These are phyloP conservation scores for Agrilus biguttatus DNA, from an alignment of 2,888 invertebrate genomes.

Conservation along the genomic window DNA sequence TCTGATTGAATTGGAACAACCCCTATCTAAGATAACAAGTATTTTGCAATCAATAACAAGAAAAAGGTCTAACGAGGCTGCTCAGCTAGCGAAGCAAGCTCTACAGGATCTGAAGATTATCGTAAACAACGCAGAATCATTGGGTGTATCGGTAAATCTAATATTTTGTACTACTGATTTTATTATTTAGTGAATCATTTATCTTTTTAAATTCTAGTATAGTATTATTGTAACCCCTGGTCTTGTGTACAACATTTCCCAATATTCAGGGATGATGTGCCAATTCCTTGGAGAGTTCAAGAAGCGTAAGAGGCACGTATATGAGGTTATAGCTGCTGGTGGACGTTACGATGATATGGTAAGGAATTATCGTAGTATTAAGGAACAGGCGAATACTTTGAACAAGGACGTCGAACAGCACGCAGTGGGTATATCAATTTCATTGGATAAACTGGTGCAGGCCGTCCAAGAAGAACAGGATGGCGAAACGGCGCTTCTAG, in stretches of 20 bases:
- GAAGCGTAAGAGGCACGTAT: slow-evolving; percentile 36
- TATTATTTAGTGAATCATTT: neutral
- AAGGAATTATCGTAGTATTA: slow-evolving; percentile 46
- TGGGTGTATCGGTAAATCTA: slow-evolving; percentile 57
- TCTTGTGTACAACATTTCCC: slow-evolving; percentile 43
- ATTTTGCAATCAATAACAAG: slow-evolving; percentile 51
- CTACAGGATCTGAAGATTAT: slow-evolving; percentile 62
- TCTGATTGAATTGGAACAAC: slow-evolving; percentile 53
- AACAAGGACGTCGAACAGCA: slow-evolving; percentile 28
- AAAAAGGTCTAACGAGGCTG: slow-evolving; percentile 48
- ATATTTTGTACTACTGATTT: neutral
- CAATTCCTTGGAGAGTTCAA: slow-evolving; percentile 48
- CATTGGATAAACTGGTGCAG: slow-evolving; percentile 61
- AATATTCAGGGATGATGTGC: slow-evolving; percentile 53
- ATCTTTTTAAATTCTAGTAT: slow-evolving; percentile 33
- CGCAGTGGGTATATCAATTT: slow-evolving; percentile 76
- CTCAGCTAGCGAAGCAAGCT: slow-evolving; percentile 51
- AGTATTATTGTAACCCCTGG: slow-evolving; percentile 44
- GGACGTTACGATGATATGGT: slow-evolving; percentile 82
- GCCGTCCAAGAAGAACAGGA: slow-evolving; percentile 39
- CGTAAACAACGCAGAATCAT: slow-evolving; percentile 49
- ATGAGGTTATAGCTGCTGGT: slow-evolving; percentile 70
- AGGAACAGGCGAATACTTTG: slow-evolving; percentile 18
- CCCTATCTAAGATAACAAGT: slow-evolving; percentile 43
- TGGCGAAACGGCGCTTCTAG: slow-evolving; percentile 34